Base-by-base conservation (phyloP, 2,113 vertebrate genomes). In the Hystrix cristata region DNA sequence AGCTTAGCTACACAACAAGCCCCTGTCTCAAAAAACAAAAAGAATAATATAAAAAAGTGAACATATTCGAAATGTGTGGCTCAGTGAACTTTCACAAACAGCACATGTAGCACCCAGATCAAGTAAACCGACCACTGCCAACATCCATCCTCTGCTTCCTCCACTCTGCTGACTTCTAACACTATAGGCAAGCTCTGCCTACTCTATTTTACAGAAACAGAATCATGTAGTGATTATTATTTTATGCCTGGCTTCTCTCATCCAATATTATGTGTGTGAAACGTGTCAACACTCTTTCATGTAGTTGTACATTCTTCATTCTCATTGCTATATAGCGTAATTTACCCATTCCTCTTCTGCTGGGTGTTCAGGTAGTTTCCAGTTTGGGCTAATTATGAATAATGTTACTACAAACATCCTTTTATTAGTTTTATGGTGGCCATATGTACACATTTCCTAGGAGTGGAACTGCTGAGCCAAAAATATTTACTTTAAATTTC, bases 401-500 rank as follows among this genome's bases (percentile, higher is more conserved):
- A 89, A 79, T 65, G 34, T 64, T 83, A 48, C 90, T 93, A 69
- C 91, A 65, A 83, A 78, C 57, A 90, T 53, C 25, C 43, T 87
- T 90, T 57, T 76, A 79, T 31, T 76, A 23, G 2, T 62, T 81
- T 55, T 87, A 65, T 84, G 57, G 82, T 85, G 71, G 60, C 38
- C 88, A 71, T 65, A 80, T 82, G 60, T 64, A 88, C n/a, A 84
- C 10, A 62, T 84, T 95, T 96, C 87, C 80, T 90, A 65, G 8
- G 72, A 87, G 65, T 90, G 13, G 15, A 93, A 69, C 46, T 80
- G 4, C 82, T 89, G 29, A 72, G 89, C 88, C 65, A 84, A 95
- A 85, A 94, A 74, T 72, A 78, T 81, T 95, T 93, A 86, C 67
- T 79, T 97, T 64, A 62, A 94, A 80, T 91, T 87, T 97, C 78